Evolutionary conservation across 2,113 vertebrate species (phyloP).

Genomic region (Pristiophorus japonicus): DNA sequence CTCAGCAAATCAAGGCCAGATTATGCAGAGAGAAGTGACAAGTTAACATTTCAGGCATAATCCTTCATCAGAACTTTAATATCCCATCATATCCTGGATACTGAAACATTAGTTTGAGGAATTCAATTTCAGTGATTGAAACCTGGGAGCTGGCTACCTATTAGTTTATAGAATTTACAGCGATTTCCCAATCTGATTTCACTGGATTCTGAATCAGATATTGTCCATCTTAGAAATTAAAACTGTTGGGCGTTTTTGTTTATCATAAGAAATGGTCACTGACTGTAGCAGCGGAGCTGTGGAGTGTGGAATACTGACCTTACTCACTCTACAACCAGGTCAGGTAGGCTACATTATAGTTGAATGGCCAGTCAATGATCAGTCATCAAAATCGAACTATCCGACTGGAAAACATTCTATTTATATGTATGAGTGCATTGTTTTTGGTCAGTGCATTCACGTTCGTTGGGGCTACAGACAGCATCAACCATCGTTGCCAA

Average conservation of each 20-base stretch:
- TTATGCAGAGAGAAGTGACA: background rate
- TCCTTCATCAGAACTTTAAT: background rate
- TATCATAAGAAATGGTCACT: background rate
- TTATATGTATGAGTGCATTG: background rate
- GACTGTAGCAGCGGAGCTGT: background rate
- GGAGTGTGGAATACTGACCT: background rate
- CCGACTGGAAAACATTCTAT: background rate
- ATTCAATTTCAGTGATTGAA: background rate
- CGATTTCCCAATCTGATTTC: background rate
- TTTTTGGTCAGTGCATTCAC: background rate
- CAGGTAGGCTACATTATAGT: background rate
- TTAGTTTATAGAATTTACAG: background rate
- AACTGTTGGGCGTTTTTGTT: background rate
- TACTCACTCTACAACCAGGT: background rate
- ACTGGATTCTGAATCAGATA: background rate
- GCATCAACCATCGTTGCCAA: background rate
- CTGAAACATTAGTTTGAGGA: background rate
- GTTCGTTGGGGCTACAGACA: background rate
- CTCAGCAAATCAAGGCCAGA: background rate
- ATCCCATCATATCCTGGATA: background rate
- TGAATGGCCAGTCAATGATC: background rate
- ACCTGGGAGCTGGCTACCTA: background rate
- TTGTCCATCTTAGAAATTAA: background rate
- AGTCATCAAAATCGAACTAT: background rate
- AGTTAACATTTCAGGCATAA: background rate